A percentile compares a stretch with the other conserved stretches of the same genome.
Evolutionary conservation across 2,797 vertebrate species (phyloP).

Genomic region (Dromococcyx pavoninus): DNA sequence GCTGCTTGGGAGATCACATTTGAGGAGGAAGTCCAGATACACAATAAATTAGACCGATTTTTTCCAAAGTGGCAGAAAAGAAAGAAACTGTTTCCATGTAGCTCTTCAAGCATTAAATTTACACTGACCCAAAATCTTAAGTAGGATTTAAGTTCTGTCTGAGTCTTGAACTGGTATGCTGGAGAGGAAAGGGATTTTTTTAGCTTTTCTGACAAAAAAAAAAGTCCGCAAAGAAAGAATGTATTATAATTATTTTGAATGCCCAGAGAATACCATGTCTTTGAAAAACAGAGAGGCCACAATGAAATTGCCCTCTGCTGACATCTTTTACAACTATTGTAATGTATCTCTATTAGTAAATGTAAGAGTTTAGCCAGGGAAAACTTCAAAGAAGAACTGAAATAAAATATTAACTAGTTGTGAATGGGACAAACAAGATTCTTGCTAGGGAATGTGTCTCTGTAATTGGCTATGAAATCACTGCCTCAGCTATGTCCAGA

Average conservation of each 20-base stretch:
- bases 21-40: background rate
- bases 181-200: background rate
- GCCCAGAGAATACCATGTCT: background rate
- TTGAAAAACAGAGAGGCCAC: background rate
- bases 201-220: background rate
- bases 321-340: background rate
- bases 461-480: background rate
- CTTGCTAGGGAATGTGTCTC: background rate
- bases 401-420: background rate
- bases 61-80: background rate
- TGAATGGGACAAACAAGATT: background rate
- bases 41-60: background rate
- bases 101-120: background rate
- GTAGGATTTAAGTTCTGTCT: background rate
- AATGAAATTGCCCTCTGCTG: background rate
- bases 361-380: background rate
- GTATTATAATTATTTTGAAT: background rate
- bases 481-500: background rate
- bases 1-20: background rate
- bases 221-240: background rate
- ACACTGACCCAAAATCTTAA: background rate
- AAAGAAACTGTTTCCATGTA: background rate
- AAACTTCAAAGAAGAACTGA: background rate
- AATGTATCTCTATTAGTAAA: background rate
- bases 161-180: background rate